A percentile compares a stretch with the other conserved stretches of the same genome.
These are phyloP conservation scores for Trichoplusia ni DNA, from an alignment of 1,140 invertebrate genomes.

Conservation along the genomic window DNA sequence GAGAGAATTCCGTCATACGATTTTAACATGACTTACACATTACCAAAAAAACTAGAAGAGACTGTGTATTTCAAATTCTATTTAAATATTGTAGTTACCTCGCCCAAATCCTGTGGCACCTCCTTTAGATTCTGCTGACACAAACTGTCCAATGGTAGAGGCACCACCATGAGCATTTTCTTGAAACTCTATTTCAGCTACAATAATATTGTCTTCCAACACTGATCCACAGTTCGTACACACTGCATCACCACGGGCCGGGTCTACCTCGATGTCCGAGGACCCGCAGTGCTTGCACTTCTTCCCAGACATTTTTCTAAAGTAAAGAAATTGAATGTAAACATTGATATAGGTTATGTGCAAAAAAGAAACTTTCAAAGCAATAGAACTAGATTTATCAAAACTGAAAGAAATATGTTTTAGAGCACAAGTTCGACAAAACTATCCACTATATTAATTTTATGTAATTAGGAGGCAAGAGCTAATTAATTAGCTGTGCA, in stretches of 20 bases:
- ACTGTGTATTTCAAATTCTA: neutral
- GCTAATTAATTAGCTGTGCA: too few species aligned
- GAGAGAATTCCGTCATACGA: too few species aligned
- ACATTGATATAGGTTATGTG: slow-evolving; percentile 13
- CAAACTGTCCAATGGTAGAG: slow-evolving; percentile 95
- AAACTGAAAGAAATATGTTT: too few species aligned
- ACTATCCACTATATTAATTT: too few species aligned
- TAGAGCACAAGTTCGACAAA: too few species aligned
- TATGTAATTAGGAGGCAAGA: too few species aligned
- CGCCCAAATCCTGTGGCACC: slow-evolving; percentile 89
- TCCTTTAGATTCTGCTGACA: slow-evolving; percentile 93
- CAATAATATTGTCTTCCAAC: slow-evolving; percentile 97
- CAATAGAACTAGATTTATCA: too few species aligned
- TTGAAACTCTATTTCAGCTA: slow-evolving; percentile 97
- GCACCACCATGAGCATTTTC: slow-evolving; percentile 94
- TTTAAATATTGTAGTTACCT: slow-evolving; percentile 71
- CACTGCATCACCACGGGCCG: slow-evolving; percentile 95
- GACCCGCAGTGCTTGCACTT: slow-evolving; percentile 97
- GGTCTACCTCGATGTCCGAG: slow-evolving; percentile 96
- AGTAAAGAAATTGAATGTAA: neutral
- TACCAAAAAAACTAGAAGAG: neutral
- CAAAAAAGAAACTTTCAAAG: too few species aligned
- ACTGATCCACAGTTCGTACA: slow-evolving; percentile 98
- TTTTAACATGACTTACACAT: too few species aligned
- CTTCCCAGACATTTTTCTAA: slow-evolving; percentile 79